Evolutionary conservation across 2,888 invertebrate species (phyloP).

Genomic region (Lasioglossum leucozonium): DNA sequence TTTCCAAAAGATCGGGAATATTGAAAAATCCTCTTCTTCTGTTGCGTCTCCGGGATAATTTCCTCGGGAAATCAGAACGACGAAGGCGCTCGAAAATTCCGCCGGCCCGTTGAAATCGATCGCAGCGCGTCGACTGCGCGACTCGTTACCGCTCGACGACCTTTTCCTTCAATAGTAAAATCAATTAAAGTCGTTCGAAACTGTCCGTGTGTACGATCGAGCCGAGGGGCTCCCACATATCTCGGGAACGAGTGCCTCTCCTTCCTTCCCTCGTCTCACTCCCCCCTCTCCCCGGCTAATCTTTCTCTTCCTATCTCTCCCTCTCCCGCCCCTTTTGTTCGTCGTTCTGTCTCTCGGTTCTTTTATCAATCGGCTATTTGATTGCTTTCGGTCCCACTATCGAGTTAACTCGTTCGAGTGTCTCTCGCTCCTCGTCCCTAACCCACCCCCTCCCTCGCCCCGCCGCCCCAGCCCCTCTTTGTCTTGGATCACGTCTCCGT

Average conservation of each 20-base stretch:
- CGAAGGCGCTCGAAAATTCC: conserved; percentile 9
- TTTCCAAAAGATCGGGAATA: too few relatives aligned
- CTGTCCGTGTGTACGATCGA: conserved; percentile 75
- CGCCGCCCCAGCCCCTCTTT: background rate
- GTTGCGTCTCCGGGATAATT: background rate
- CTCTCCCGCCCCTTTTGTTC: conserved; percentile 2
- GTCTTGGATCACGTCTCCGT: background rate
- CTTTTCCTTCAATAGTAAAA: conserved; percentile 59
- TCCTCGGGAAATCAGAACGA: background rate
- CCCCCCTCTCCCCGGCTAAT: conserved; percentile 18
- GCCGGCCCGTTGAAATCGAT: background rate
- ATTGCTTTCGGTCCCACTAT: conserved; percentile 55
- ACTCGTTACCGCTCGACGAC: conserved; percentile 33
- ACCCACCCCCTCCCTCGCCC: too few relatives aligned
- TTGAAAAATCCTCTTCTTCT: background rate
- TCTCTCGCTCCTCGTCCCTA: background rate
- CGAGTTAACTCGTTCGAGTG: conserved; percentile 50
- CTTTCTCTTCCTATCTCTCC: conserved; percentile 25
- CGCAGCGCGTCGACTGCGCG: background rate
- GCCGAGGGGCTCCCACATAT: conserved; percentile 75
- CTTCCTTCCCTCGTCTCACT: conserved; percentile 4
- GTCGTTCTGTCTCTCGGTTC: conserved; percentile 38
- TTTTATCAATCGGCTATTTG: conserved; percentile 65
- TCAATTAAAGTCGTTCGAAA: conserved; percentile 74
- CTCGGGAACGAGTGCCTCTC: conserved; percentile 61